A percentile compares a stretch with the other conserved stretches of the same genome.
Evolutionary conservation across 2,888 invertebrate genomes (phyloP).

Genomic region (Dasysyrphus tricinctus): DNA sequence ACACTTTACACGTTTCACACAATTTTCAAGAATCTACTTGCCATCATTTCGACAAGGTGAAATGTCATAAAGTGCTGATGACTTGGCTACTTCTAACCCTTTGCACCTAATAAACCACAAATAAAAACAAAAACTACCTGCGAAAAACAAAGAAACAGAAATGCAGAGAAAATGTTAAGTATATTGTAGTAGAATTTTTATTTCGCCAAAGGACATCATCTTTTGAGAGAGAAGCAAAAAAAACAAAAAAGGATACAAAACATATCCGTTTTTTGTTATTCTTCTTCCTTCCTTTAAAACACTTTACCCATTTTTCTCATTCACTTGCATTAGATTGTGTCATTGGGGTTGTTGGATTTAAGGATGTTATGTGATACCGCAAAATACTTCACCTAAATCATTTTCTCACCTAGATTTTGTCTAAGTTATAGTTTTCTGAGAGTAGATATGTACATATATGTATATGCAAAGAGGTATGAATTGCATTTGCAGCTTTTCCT

Average conservation of each 20-base stretch:
- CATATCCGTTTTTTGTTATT: slow-evolving; percentile 62
- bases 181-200: slow-evolving; percentile 18
- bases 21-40: slow-evolving; percentile 53
- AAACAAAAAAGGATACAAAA: slow-evolving; percentile 29
- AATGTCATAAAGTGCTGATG: slow-evolving; percentile 60
- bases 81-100: slow-evolving; percentile 23
- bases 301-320: slow-evolving; percentile 32
- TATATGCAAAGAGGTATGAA: neutral
- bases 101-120: slow-evolving; percentile 64
- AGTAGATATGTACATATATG: too few species aligned
- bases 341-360: slow-evolving; percentile 36
- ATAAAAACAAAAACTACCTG: neutral
- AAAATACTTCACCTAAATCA: slow-evolving; percentile 70
- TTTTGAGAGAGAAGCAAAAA: neutral
- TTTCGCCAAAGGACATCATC: slow-evolving; percentile 64
- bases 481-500: neutral
- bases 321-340: slow-evolving; percentile 28
- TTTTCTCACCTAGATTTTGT: slow-evolving; percentile 65
- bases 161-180: slow-evolving; percentile 28
- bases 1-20: slow-evolving; percentile 66
- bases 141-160: slow-evolving; percentile 9
- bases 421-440: slow-evolving; percentile 13
- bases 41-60: slow-evolving; percentile 73
- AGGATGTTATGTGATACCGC: slow-evolving; percentile 55
- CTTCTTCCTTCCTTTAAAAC: slow-evolving; percentile 43